Conservation (phyloP, 1,140 invertebrate genomes). For the Polyergus mexicanus region DNA sequence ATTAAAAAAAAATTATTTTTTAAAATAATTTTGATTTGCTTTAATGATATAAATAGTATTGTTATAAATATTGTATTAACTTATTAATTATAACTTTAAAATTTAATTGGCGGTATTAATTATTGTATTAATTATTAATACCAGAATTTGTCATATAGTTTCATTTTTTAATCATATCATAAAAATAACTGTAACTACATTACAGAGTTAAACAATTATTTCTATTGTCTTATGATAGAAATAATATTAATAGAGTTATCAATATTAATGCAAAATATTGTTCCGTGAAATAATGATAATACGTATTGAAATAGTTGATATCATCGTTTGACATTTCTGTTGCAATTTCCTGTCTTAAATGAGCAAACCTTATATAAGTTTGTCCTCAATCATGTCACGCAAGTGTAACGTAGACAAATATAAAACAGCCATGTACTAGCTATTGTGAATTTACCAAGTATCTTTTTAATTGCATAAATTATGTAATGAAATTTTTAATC, state of each 20-base stretch:
- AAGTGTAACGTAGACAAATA: slow-evolving; percentile 26
- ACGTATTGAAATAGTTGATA: background rate
- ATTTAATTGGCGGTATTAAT: background rate
- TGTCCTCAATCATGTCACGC: slow-evolving; percentile 9
- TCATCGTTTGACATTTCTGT: slow-evolving; percentile 37
- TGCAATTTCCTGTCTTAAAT: slow-evolving; percentile 30
- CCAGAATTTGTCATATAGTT: background rate
- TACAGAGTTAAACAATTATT: background rate
- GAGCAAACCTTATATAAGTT: slow-evolving; percentile 41
- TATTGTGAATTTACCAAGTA: background rate
- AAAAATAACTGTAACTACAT: background rate
- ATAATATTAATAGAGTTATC: no score
- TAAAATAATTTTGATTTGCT: background rate
- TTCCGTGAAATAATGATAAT: background rate
- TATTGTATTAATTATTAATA: background rate
- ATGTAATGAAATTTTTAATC: background rate
- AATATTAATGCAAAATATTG: background rate
- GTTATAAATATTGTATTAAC: slow-evolving; percentile 7
- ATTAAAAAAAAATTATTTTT: background rate
- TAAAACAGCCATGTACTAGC: background rate
- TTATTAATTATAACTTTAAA: slow-evolving; percentile 1
- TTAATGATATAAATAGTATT: background rate
- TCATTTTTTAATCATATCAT: background rate
- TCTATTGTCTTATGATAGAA: background rate
- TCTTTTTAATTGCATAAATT: background rate